Evolutionary conservation across 2,888 invertebrate genomes (phyloP).

Genomic region (Papilio gigon): DNA sequence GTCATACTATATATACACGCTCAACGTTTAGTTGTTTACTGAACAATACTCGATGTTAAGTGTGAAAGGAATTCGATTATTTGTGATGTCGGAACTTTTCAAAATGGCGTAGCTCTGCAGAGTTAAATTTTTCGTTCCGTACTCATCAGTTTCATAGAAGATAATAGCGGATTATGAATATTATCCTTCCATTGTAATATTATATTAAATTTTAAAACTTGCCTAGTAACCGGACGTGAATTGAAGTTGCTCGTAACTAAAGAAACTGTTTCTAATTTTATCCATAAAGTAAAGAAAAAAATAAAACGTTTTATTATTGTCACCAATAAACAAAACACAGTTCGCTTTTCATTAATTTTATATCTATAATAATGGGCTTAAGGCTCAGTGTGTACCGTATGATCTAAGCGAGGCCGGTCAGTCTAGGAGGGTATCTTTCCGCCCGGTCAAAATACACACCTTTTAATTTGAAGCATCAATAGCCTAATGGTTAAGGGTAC

Average conservation of each 20-base stretch:
- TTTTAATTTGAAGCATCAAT: no score
- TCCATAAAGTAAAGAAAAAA: no score
- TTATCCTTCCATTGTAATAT: conserved; percentile 11
- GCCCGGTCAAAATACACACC: no score
- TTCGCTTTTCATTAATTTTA: no score
- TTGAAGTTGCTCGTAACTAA: neutral
- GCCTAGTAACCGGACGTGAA: neutral
- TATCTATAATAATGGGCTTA: no score
- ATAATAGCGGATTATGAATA: conserved; percentile 7
- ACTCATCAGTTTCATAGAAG: conserved; percentile 11
- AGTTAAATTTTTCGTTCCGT: neutral
- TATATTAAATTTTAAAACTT: conserved; percentile 1
- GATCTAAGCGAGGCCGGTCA: no score
- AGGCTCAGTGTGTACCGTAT: no score
- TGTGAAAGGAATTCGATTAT: neutral
- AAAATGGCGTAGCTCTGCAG: neutral
- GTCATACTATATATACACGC: neutral
- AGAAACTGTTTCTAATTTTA: neutral
- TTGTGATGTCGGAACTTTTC: conserved; percentile 8
- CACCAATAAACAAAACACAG: no score
- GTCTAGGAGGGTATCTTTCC: no score
- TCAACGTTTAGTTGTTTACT: no score
- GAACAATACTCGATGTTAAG: neutral
- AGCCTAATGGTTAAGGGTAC: no score
- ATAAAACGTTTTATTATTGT: no score